These are phyloP conservation scores for Altica lythri DNA, from an alignment of 2,888 invertebrate species.

Conservation along the genomic window DNA sequence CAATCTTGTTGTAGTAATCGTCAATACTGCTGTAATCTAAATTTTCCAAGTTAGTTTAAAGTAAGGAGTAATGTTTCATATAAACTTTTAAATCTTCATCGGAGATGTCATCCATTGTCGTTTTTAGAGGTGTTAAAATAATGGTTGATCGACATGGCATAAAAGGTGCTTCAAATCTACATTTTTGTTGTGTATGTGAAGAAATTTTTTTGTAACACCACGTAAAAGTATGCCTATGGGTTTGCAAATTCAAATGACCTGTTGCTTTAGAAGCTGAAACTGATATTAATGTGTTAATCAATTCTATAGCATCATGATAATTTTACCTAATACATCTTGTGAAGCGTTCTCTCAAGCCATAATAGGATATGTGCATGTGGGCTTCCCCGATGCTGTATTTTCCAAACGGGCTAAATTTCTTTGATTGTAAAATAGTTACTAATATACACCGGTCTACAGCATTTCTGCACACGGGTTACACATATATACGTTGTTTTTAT, in stretches of 20 bases:
- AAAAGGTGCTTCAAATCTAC: slow-evolving; percentile 48
- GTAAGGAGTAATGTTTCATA: no score
- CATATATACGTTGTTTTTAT: no score
- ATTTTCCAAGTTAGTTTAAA: slow-evolving; percentile 34
- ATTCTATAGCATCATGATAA: slow-evolving; percentile 30
- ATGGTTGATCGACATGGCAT: slow-evolving; percentile 41
- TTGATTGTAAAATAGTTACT: slow-evolving; percentile 39
- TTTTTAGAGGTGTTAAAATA: slow-evolving; percentile 39
- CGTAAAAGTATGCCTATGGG: slow-evolving; percentile 46
- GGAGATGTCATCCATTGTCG: slow-evolving; percentile 17
- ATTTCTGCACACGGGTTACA: no score
- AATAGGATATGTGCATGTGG: slow-evolving; percentile 43
- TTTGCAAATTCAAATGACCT: slow-evolving; percentile 41
- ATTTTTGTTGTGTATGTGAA: slow-evolving; percentile 25
- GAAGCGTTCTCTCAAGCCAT: slow-evolving; percentile 51
- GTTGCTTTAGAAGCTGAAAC: slow-evolving; percentile 40
- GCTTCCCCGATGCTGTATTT: slow-evolving; percentile 49
- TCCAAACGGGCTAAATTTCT: slow-evolving; percentile 47
- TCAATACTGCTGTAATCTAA: slow-evolving; percentile 32
- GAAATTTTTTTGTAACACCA: slow-evolving; percentile 43
- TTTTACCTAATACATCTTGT: slow-evolving; percentile 28
- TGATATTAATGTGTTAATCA: slow-evolving; percentile 43
- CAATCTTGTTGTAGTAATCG: slow-evolving; percentile 31
- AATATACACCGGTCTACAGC: no score
- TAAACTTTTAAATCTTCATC: no score